Evolutionary conservation across 2,888 invertebrate genomes (phyloP), one percentile per base, ranked within the genome.

Genomic region (Myathropa florea): DNA sequence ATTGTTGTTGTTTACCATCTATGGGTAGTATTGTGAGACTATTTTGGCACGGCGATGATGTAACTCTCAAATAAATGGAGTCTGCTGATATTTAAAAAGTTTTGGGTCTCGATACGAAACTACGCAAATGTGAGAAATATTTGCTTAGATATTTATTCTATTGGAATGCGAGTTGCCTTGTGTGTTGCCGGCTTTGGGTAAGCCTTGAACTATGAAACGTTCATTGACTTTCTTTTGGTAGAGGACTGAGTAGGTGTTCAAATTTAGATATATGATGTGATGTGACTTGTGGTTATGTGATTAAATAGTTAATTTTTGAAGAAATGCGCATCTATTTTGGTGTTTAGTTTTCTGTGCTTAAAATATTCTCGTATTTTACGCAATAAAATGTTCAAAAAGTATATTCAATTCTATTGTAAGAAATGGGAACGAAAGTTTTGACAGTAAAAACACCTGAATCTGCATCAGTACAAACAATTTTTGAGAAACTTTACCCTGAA

Each of bases 191-290:
- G 6, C 46, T 46, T n/a, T n/a, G 46, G 7, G 67, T 63, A 46
- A 82, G 75, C 78, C 82, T 86, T 86, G 86, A 82, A 63, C 60
- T 71, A 23, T 78, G 55, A 53, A 60, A 68, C 78, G 86, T 79
- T 83, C 83, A 79, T 73, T 86, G 82, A 79, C 75, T 81, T 81
- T 80, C 73, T 73, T 28, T 65, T 21, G 30, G 23, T 57, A 12
- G 30, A 30, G 1, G 18, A 21, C 12, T 30, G 18, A n/a, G 61
- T 79, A 65, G 79, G 64, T 79, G 71, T 64, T 21, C 59, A 68
- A 53, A 24, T 60, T 55, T 57, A 36, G 24, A 18, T 46, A 2
- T n/a, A n/a, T n/a, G n/a, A 24, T 64, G 33, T 39, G 33, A 6
- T 75, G 21, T 65, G 75, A 21, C 36, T 63, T 72, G 23, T 39